phyloP scores from a whole-genome alignment of 2,113 vertebrate species.

The Todiramphus chloris region DNA sequence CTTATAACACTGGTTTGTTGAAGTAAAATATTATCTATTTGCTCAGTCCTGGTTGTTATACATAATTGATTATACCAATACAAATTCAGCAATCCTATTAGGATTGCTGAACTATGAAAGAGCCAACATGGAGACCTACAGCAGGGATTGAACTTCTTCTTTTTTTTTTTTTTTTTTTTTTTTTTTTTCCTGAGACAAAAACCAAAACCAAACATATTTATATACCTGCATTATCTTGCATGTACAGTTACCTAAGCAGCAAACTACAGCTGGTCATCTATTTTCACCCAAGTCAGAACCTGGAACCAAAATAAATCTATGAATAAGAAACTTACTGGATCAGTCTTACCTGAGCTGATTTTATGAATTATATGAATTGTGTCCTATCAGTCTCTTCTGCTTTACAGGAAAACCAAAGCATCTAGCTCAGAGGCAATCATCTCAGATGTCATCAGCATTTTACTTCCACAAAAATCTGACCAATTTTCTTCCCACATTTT shows the following conservation, averaged over 20 bases:
- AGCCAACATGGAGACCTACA: neutral
- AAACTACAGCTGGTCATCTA: neutral
- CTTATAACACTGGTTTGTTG: neutral
- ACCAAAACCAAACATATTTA: neutral
- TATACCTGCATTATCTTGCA: neutral
- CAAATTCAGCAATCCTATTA: neutral
- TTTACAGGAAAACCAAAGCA: neutral
- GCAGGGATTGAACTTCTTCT: neutral
- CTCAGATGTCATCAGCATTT: neutral
- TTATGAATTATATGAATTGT: neutral
- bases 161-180: neutral
- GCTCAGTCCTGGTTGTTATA: neutral
- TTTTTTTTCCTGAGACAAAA: neutral
- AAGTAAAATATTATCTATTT: constrained; percentile 9
- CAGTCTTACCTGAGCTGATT: neutral
- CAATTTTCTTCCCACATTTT: neutral
- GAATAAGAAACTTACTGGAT: neutral
- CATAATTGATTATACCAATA: neutral
- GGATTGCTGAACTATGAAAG: neutral
- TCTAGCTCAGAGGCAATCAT: neutral
- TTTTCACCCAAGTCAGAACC: neutral
- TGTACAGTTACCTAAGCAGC: neutral
- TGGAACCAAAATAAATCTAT: neutral
- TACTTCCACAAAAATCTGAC: neutral
- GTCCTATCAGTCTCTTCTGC: neutral